A percentile compares a stretch with the other conserved stretches of the same genome.
phyloP scores from a whole-genome alignment of 1,140 invertebrate species.

The Calliphora vicina region DNA sequence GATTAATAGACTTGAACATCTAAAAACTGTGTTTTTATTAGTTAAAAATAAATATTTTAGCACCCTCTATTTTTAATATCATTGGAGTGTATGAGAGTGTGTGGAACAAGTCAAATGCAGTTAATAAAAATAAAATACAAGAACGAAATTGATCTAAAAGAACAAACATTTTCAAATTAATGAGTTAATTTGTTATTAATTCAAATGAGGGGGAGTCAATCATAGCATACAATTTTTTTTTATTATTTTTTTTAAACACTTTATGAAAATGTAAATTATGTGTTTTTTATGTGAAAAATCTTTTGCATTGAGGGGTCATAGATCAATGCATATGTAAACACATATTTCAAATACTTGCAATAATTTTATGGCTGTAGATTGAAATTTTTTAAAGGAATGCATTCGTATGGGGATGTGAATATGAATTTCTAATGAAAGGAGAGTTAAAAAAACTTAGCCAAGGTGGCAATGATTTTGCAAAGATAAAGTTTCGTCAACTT shows the following conservation, averaged over 20 bases:
- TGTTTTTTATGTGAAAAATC: constrained; percentile 1
- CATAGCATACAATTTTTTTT: not conserved
- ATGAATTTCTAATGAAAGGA: too few species aligned
- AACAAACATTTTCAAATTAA: constrained; percentile 19
- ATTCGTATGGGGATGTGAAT: too few species aligned
- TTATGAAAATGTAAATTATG: not conserved
- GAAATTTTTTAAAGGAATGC: too few species aligned
- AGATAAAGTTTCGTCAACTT: too few species aligned
- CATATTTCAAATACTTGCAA: too few species aligned
- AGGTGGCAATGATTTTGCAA: too few species aligned
- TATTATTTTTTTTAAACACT: not conserved
- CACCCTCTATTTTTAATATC: not conserved
- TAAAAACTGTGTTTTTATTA: not conserved
- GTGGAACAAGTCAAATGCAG: not conserved
- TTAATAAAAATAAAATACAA: not conserved
- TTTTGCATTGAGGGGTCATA: constrained; percentile 20
- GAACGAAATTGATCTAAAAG: not conserved
- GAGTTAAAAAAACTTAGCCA: too few species aligned
- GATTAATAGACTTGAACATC: constrained; percentile 13
- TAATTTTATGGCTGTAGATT: too few species aligned
- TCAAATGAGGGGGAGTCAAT: constrained; percentile 30
- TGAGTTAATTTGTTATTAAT: constrained; percentile 34
- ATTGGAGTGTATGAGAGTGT: not conserved
- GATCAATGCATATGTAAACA: constrained; percentile 28
- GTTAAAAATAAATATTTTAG: constrained; percentile 25